Percentiles rank a stretch among this genome's conserved stretches.
Conservation (phyloP, 2,797 vertebrate species). For the Salmo trutta region DNA sequence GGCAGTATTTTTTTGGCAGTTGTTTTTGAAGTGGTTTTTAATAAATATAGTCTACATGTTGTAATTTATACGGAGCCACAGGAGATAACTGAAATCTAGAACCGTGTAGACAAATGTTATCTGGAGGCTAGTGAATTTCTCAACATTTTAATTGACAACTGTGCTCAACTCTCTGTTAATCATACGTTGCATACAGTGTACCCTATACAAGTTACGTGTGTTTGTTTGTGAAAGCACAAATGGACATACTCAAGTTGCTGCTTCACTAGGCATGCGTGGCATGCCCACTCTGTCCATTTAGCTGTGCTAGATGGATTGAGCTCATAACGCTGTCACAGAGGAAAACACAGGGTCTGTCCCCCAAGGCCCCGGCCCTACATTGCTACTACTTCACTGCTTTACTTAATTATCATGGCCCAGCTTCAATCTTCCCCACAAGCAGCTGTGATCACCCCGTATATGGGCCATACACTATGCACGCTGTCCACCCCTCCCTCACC, state of each 20-base stretch:
- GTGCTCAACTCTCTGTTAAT: not conserved
- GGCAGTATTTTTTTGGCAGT: not conserved
- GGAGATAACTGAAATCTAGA: not conserved
- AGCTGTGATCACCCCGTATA: slow-evolving; percentile 8
- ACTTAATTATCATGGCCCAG: slow-evolving; percentile 28
- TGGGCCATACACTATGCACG: not conserved
- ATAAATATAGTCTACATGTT: not conserved
- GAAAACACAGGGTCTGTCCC: slow-evolving; percentile 6
- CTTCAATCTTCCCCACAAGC: slow-evolving; percentile 16
- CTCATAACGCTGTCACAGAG: slow-evolving; percentile 1
- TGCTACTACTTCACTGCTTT: slow-evolving; percentile 13
- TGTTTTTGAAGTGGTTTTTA: not conserved
- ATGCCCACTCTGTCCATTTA: not conserved
- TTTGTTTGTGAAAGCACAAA: not conserved
- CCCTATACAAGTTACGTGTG: not conserved
- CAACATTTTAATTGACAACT: not conserved
- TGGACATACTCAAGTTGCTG: not conserved
- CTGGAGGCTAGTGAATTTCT: not conserved
- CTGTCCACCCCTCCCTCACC: not conserved
- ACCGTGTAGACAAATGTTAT: not conserved
- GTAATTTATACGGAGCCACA: not conserved
- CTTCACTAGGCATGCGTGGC: not conserved
- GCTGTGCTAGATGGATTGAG: not conserved
- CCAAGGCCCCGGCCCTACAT: not conserved
- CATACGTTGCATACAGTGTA: not conserved